Evolutionary conservation across 2,797 vertebrate species (phyloP), one percentile per base, ranked within the genome.

Genomic region (Pseudochirops corinnae): DNA sequence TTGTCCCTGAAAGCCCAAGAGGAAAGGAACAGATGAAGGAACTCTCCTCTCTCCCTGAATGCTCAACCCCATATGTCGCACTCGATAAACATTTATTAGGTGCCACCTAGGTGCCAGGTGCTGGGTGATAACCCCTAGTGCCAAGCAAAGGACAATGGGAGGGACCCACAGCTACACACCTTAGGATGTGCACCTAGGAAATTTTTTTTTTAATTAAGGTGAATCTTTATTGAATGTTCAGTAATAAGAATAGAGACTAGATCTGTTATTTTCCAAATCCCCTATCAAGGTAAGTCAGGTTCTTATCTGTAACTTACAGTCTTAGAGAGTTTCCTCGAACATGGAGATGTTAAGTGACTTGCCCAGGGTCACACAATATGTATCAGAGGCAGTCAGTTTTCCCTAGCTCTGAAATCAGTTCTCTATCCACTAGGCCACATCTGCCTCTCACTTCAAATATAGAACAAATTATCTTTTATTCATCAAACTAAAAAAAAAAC

Each of bases 1-100:
- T 0, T 94, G 96, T 5, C 94, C 98, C 99, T 99, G 96, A 92
- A 98, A 96, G 93, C 16, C 93, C 82, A 67, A 93, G 58, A 93
- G 91, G 3, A 92, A 90, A 96, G 0, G 0, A 93, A 95, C 0
- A 0, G 33, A 74, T n/a, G 93, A 92, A 0, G 2, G 0, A 87
- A 87, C 24, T 21, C 16, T 82, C 67, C 0, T 94, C 74, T 46
- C 74, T 87, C 74, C 74, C 74, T 46, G 21, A 39, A 87, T 46
- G 74, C 39, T 87, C 39, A 46, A 11, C 2, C 74, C 74, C 21
- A 11, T 50, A 46, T 46, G 18, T 46, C 26, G 74, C 9, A 50
- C 46, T 87, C 9, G 26, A 46, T 46, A 46, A 87, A 46, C 2
- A 46, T 46, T 87, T 18, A 26, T 87, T 87, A 87, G 21, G 39